A percentile compares a stretch with the other conserved stretches of the same genome.
phyloP scores from a whole-genome alignment of 2,888 invertebrate species.

The Tiphia femorata region DNA sequence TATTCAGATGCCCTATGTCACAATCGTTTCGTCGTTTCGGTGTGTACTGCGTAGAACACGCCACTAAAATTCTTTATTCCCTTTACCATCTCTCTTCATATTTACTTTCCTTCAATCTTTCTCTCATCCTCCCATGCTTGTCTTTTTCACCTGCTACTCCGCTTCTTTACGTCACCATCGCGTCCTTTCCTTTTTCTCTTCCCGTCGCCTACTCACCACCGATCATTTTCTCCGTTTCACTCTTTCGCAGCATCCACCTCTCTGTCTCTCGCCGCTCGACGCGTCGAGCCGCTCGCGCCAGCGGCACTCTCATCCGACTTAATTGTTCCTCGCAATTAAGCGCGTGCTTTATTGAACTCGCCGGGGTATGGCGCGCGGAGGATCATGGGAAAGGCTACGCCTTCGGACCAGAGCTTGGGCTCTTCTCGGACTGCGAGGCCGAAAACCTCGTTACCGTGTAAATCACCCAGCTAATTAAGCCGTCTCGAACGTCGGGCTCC shows the following conservation, averaged over 20 bases:
- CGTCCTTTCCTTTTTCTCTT: background rate
- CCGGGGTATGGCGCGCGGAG: background rate
- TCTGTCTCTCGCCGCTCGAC: background rate
- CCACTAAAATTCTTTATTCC: too few relatives aligned
- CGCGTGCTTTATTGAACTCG: constrained; percentile 43
- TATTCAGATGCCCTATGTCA: too few relatives aligned
- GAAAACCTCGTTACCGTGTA: constrained; percentile 20
- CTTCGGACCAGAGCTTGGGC: too few relatives aligned
- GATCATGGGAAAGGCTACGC: constrained; percentile 28
- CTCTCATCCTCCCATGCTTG: too few relatives aligned
- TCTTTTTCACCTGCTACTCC: too few relatives aligned
- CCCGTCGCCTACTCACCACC: background rate
- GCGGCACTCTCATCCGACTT: constrained; percentile 33
- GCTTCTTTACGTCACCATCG: too few relatives aligned
- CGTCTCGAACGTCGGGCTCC: background rate
- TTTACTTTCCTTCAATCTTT: too few relatives aligned
- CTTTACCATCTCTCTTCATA: too few relatives aligned
- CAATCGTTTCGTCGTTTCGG: too few relatives aligned
- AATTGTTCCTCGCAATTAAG: constrained; percentile 43
- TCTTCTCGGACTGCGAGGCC: constrained; percentile 1
- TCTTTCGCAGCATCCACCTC: too few relatives aligned
- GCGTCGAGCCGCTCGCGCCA: background rate
- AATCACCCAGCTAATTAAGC: constrained; percentile 22
- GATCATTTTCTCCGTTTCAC: background rate
- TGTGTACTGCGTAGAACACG: too few relatives aligned